Evolutionary conservation across 92 coral and sea anemone genomes (phyloP).

Genomic region (Anthopleura xanthogrammica): DNA sequence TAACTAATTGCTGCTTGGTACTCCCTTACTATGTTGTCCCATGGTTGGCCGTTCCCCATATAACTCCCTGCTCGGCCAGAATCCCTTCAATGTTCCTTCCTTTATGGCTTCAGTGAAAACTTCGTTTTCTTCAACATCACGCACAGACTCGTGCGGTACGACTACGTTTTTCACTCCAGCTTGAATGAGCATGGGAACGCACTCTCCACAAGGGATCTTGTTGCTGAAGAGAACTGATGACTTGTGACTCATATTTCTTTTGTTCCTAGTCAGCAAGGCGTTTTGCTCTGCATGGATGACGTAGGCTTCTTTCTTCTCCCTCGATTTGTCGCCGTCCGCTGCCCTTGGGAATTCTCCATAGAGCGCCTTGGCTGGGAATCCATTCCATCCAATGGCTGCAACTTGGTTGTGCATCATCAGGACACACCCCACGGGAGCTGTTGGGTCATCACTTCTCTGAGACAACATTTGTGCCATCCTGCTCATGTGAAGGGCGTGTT

Average conservation of each 20-base stretch:
- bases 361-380: conserved; percentile 79
- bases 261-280: conserved; percentile 68
- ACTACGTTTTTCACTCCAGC: conserved; percentile 64
- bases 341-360: conserved; percentile 89
- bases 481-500: conserved; percentile 48
- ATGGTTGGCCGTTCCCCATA: neutral
- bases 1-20: no score
- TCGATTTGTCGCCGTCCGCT: conserved; percentile 25
- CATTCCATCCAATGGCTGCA: conserved; percentile 83
- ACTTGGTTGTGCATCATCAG: conserved; percentile 57
- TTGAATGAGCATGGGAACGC: conserved; percentile 59
- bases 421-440: conserved; percentile 84
- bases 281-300: conserved; percentile 87
- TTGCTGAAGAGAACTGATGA: conserved; percentile 69
- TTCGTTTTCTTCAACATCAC: neutral
- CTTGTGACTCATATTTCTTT: conserved; percentile 30
- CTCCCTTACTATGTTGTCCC: neutral
- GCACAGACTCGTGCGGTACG: conserved; percentile 17
- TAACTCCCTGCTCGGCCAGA: conserved; percentile 12
- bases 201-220: conserved; percentile 75
- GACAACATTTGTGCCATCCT: conserved; percentile 71
- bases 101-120: conserved; percentile 15
- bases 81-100: conserved; percentile 7
- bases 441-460: conserved; percentile 86
- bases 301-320: conserved; percentile 61